Conservation (phyloP, 2,797 vertebrate species). For the Sibirionetta formosa region DNA sequence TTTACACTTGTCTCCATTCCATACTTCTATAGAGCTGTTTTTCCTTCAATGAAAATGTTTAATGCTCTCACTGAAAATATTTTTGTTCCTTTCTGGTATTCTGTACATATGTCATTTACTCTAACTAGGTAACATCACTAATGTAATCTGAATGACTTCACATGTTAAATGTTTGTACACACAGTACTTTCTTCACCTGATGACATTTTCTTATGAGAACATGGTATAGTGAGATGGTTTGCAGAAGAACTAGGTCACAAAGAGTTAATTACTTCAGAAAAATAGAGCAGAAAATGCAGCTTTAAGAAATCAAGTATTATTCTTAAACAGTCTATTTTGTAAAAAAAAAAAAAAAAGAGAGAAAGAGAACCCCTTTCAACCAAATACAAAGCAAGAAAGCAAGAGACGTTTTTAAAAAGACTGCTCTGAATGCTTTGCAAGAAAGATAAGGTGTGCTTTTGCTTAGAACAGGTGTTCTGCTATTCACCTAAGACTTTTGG, state of each 20-base stretch:
- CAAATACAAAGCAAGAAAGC: slow-evolving; percentile 5
- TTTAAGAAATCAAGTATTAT: slow-evolving; percentile 35
- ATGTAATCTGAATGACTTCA: background rate
- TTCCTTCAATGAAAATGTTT: background rate
- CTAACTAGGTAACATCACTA: background rate
- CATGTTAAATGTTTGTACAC: background rate
- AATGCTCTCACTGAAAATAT: background rate
- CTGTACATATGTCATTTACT: background rate
- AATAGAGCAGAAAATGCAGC: background rate
- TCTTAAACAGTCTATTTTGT: background rate
- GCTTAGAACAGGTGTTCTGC: background rate
- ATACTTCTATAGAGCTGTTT: background rate
- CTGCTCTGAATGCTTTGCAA: background rate
- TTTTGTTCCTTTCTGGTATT: background rate
- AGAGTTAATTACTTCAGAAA: slow-evolving; percentile 1
- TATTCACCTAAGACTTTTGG: background rate
- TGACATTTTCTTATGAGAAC: background rate
- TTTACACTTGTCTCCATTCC: background rate
- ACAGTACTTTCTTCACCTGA: background rate
- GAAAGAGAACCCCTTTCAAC: background rate
- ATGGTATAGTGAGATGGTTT: background rate
- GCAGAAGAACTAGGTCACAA: background rate
- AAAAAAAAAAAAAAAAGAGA: background rate
- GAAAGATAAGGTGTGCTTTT: background rate
- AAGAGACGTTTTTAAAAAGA: slow-evolving; percentile 13